phyloP scores from a whole-genome alignment of 2,888 invertebrate genomes.

The Trachelus tabidus region DNA sequence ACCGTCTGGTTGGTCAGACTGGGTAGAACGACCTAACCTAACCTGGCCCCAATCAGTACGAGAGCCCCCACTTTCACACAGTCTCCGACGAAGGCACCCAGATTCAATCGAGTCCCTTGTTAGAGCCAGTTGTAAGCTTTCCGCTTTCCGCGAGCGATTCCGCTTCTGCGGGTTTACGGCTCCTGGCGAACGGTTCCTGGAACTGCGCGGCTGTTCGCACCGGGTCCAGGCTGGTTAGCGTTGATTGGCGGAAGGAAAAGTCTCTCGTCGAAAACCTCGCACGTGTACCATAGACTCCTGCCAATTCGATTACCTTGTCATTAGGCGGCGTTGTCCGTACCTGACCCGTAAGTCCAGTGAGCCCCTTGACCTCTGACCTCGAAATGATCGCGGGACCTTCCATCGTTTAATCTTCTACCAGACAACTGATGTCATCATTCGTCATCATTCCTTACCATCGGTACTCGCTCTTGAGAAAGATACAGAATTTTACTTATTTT shows the following conservation, averaged over 20 bases:
- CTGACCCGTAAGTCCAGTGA: neutral
- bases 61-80: neutral
- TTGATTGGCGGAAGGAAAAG: conserved; percentile 22
- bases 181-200: neutral
- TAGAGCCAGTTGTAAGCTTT: conserved; percentile 10
- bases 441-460: neutral
- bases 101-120: conserved; percentile 23
- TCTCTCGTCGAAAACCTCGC: conserved; percentile 14
- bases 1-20: conserved; percentile 5
- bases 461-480: neutral
- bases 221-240: neutral
- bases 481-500: neutral
- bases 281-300: conserved; percentile 6
- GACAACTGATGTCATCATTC: neutral
- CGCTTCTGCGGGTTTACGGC: neutral
- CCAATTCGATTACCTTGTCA: conserved; percentile 22
- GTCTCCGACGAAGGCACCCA: conserved; percentile 3
- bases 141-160: neutral
- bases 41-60: neutral
- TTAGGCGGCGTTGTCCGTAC: conserved; percentile 11
- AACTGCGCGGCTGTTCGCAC: neutral
- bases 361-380: neutral
- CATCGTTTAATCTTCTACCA: neutral
- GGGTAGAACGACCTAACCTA: neutral
- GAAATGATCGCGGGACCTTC: neutral